These are phyloP conservation scores for Eupithecia insigniata DNA, from an alignment of 2,888 invertebrate genomes.

Conservation along the genomic window DNA sequence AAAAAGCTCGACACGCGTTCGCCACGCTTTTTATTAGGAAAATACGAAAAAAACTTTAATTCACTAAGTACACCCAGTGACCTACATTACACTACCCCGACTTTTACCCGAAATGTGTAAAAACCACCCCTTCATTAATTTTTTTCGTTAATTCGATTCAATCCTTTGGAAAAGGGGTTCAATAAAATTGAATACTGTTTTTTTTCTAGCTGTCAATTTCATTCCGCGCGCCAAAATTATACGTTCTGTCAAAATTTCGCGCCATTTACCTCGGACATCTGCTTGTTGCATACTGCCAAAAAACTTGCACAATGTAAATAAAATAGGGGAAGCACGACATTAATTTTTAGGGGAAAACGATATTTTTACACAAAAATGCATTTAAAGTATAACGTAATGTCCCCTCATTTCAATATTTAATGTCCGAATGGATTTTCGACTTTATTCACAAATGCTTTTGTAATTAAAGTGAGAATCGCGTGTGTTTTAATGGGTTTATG, in stretches of 20 bases:
- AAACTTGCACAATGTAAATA: conserved; percentile 80
- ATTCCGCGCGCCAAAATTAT: conserved; percentile 70
- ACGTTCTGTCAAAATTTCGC: conserved; percentile 82
- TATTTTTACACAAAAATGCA: conserved; percentile 80
- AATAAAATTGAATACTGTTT: conserved; percentile 73
- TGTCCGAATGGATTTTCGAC: conserved; percentile 56
- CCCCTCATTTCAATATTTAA: conserved; percentile 79
- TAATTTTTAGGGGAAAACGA: conserved; percentile 80
- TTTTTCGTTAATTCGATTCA: conserved; percentile 80
- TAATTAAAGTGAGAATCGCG: conserved; percentile 48
- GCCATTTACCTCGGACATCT: conserved; percentile 80
- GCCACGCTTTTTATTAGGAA: conserved; percentile 63
- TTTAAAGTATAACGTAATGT: conserved; percentile 78
- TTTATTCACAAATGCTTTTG: conserved; percentile 46
- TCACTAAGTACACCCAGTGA: conserved; percentile 74
- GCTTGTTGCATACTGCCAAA: conserved; percentile 57
- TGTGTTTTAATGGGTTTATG: conserved; percentile 35
- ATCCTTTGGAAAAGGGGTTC: conserved; percentile 83
- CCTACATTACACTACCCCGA: conserved; percentile 72
- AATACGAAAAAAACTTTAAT: conserved; percentile 65
- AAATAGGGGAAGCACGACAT: conserved; percentile 74
- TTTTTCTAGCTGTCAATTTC: conserved; percentile 71
- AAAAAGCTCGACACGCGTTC: conserved; percentile 70
- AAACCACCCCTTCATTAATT: conserved; percentile 72
- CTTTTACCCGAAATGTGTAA: conserved; percentile 74